Evolutionary conservation across 2,888 invertebrate species (phyloP).

Genomic region (Zhuqinia jingwanae): DNA sequence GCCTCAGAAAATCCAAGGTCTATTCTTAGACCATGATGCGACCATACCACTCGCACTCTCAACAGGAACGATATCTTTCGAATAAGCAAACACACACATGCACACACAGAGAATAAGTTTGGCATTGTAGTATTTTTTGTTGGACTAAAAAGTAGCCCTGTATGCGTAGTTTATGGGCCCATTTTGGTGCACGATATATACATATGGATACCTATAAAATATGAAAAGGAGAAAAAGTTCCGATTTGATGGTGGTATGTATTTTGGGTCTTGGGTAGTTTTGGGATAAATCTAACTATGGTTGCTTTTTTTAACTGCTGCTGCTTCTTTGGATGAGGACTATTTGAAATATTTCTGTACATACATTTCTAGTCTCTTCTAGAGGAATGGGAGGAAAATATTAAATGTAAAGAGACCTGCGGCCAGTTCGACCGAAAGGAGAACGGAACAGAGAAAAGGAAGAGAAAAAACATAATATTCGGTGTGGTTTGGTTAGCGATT

Average conservation of each 20-base stretch:
- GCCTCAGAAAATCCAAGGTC: slow-evolving; percentile 23
- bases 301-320: too few species aligned
- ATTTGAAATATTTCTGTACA: too few species aligned
- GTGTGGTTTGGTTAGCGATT: slow-evolving; percentile 6
- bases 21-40: slow-evolving; percentile 12
- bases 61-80: neutral
- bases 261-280: neutral
- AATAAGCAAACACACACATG: neutral
- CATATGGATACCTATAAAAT: too few species aligned
- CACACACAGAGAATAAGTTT: neutral
- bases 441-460: neutral
- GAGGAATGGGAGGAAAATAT: slow-evolving; percentile 45
- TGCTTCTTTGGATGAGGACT: too few species aligned
- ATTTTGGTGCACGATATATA: slow-evolving; percentile 11
- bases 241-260: neutral
- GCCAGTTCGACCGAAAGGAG: neutral
- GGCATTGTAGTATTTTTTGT: neutral
- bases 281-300: neutral
- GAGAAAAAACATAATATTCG: neutral
- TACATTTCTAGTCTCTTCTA: too few species aligned
- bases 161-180: slow-evolving; percentile 44
- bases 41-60: neutral
- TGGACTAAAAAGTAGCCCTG: neutral
- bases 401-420: slow-evolving; percentile 38
- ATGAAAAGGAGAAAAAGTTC: too few species aligned